Base-by-base conservation (phyloP, 2,888 invertebrate species). In the Mesodorylaimus sp. region DNA sequence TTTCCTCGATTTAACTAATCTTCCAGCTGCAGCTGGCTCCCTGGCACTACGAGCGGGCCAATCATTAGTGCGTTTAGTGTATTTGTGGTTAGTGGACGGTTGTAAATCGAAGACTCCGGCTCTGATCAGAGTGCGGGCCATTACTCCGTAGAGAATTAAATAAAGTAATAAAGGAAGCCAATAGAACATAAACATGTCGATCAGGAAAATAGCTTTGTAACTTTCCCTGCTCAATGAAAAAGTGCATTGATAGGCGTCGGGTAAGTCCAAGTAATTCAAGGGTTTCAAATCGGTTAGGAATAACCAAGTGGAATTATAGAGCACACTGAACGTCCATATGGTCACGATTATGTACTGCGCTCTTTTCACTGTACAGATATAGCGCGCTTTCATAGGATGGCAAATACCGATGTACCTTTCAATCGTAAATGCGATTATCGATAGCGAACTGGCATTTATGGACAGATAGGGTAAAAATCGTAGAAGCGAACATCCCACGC, bases 321-420 rank as follows among this genome's bases (percentile, higher is more conserved):
- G 55, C 13, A 74, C 60, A 24, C 76, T 73, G 57, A 76, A 74
- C 3, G 70, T 57, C 77, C 77, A 77, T 38, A 77, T 73, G 16
- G 64, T 64, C 1, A 64, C 59, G 48, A 75, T 75, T 52, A 77
- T 77, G 54, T 68, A 64, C 58, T 75, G 73, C 29, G 77, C 77
- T 36, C 77, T 62, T 42, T 68, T 67, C 16, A 76, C 73, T 0
- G 77, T 77, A 61, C 77, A 77, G 55, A 77, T 68, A 39, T 63
- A 60, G 50, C 61, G 56, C 32, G 64, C 64, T 49, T 57, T 68
- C 68, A 77, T 72, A 1, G 76, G 76, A 57, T 75, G 73, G 57
- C 77, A 78, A 50, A 77, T 77, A 54, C 77, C 77, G 44, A 77
- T 75, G 62, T 76, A 77, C 41, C 77, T 65, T 61, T 77, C 77